These are phyloP conservation scores for Mustela lutreola DNA, from an alignment of 2,113 vertebrate genomes.

Conservation along the genomic window DNA sequence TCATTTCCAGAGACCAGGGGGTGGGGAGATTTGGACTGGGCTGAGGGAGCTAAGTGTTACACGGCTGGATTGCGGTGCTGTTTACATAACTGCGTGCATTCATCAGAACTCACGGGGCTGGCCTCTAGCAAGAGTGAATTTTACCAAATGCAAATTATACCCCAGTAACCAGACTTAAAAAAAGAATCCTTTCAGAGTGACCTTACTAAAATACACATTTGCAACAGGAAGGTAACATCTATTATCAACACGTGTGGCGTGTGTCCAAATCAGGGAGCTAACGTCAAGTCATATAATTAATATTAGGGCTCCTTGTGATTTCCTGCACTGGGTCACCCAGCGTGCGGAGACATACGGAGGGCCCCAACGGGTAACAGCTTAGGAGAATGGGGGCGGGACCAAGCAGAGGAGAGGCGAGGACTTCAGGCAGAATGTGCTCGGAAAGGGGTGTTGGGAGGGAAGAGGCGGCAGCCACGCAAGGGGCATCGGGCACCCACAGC, in stretches of 20 bases:
- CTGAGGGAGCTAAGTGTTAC: background rate
- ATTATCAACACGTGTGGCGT: background rate
- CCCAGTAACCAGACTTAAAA: background rate
- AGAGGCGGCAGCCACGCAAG: rapidly evolving
- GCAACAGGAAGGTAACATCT: background rate
- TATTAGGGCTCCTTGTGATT: background rate
- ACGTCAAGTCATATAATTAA: background rate
- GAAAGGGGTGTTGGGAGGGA: rapidly evolving
- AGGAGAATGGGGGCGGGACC: rapidly evolving
- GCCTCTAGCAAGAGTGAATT: too few species aligned
- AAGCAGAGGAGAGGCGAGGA: background rate
- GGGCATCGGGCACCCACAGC: rapidly evolving
- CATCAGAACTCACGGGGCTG: background rate
- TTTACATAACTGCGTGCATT: rapidly evolving
- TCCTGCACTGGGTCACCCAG: background rate
- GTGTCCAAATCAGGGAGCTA: background rate
- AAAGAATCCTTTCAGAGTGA: background rate
- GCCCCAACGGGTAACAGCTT: rapidly evolving
- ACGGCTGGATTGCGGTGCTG: rapidly evolving
- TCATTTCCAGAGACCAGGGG: background rate
- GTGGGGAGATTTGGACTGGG: background rate
- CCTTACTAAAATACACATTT: background rate
- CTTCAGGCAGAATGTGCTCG: rapidly evolving
- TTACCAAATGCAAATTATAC: background rate
- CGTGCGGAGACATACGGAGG: rapidly evolving